These are phyloP conservation scores for Eidolon helvum DNA, from an alignment of 2,113 vertebrate species.

Conservation along the genomic window DNA sequence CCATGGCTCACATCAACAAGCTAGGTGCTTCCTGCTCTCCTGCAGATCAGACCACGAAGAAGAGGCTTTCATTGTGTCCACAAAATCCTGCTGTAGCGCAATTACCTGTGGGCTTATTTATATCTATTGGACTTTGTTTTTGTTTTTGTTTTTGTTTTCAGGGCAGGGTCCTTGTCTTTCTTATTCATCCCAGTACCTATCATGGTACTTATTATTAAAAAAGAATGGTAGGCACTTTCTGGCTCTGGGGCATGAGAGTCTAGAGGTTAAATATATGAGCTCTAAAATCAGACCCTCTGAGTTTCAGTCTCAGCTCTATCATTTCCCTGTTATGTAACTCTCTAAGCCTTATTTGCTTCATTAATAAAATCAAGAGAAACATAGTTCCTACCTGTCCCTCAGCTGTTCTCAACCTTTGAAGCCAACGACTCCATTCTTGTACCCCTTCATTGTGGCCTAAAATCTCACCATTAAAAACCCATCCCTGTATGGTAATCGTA, in stretches of 20 bases:
- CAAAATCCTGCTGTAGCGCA: neutral
- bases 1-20: neutral
- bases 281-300: neutral
- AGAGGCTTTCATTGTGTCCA: neutral
- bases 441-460: neutral
- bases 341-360: neutral
- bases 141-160: neutral
- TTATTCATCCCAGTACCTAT: neutral
- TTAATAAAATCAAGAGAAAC: neutral
- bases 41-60: neutral
- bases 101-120: fast-evolving
- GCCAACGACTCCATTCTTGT: neutral
- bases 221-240: neutral
- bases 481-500: neutral
- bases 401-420: neutral
- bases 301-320: neutral
- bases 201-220: neutral
- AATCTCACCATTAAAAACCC: neutral
- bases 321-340: neutral
- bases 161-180: neutral
- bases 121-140: neutral
- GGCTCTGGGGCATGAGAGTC: neutral
- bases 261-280: neutral
- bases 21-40: neutral
- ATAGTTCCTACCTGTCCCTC: neutral